A percentile compares a stretch with the other conserved stretches of the same genome.
phyloP scores from a whole-genome alignment of 2,888 invertebrate genomes.

The Drosophila suboccidentalis region DNA sequence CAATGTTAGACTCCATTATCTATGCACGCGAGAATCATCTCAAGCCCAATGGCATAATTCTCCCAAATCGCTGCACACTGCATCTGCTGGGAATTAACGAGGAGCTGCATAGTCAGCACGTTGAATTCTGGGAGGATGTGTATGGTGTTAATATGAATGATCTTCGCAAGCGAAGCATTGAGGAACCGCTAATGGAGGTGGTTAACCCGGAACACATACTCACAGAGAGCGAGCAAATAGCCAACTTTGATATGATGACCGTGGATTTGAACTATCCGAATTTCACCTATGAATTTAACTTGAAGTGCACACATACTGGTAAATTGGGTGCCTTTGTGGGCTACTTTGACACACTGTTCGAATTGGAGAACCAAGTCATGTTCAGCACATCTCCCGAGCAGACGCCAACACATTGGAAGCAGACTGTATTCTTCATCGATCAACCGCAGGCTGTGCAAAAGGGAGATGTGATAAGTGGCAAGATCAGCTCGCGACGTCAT shows the following conservation, averaged over 20 bases:
- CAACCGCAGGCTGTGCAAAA: conserved; percentile 90
- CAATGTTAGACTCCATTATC: conserved; percentile 97
- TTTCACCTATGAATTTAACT: conserved; percentile 90
- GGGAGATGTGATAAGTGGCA: conserved; percentile 89
- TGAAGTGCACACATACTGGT: conserved; percentile 89
- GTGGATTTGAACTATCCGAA: conserved; percentile 91
- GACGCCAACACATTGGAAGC: conserved; percentile 93
- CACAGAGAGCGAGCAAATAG: conserved; percentile 89
- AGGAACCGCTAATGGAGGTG: conserved; percentile 91
- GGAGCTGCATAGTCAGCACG: conserved; percentile 90
- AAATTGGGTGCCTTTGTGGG: conserved; percentile 93
- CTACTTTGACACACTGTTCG: conserved; percentile 96
- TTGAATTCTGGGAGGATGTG: conserved; percentile 96
- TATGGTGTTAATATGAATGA: conserved; percentile 97
- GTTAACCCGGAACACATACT: conserved; percentile 88
- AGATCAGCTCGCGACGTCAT: conserved; percentile 91
- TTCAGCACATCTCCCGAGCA: conserved; percentile 90
- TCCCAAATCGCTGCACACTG: conserved; percentile 94
- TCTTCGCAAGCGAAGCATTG: conserved; percentile 93
- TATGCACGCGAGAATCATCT: conserved; percentile 94
- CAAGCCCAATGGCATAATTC: conserved; percentile 90
- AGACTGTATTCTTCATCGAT: conserved; percentile 92
- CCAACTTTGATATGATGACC: conserved; percentile 91
- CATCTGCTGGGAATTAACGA: conserved; percentile 92
- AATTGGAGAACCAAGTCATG: conserved; percentile 87